Base-by-base conservation (phyloP, 2,888 invertebrate species). In the Sinelater perroti region DNA sequence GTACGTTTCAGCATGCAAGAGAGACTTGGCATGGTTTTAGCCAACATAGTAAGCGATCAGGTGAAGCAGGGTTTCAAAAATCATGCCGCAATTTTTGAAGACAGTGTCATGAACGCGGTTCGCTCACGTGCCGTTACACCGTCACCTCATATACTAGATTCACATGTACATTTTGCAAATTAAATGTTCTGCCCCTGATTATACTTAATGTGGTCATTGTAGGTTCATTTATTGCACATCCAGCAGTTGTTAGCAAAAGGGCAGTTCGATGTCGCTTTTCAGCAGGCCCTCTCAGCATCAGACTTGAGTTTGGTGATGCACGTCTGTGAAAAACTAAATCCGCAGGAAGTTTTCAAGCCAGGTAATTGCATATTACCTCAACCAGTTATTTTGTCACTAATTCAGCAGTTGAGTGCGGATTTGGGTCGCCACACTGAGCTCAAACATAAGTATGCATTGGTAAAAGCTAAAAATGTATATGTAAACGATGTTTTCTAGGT, bases 341-440 rank as follows among this genome's bases (percentile, higher is more conserved):
- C 92, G 0, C 83, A 85, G 52, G 83, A 83, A 60, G 89, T 95
- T 60, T 93, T 97, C 79, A 84, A 85, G 5, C 83, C 83, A 63
- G 78, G 76, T 6, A 84, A 86, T 10, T 93, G 92, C 71, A 83
- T 86, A 16, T 84, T 96, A 55, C 88, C 89, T 66, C 96, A 96
- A 77, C 92, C 91, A 68, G 94, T 96, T 56, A 82, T 97, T 63
- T 82, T 98, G 46, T 95, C 97, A 2, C 85, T 98, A 18, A 91
- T 98, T 69, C 96, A 97, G 74, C 97, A 97, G 78, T 85, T 97
- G 13, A 91, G 95, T 11, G 91, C 93, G 0, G 96, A 97, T 73
- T 86, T 97, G 80, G 83, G 85, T 61, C 87, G 89, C 62, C 89
- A 94, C 69, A 93, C 93, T 7, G 91, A 91, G 70, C 80, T 90